Conservation (phyloP, 2,797 vertebrate genomes). For the Spinus olivaceus region DNA sequence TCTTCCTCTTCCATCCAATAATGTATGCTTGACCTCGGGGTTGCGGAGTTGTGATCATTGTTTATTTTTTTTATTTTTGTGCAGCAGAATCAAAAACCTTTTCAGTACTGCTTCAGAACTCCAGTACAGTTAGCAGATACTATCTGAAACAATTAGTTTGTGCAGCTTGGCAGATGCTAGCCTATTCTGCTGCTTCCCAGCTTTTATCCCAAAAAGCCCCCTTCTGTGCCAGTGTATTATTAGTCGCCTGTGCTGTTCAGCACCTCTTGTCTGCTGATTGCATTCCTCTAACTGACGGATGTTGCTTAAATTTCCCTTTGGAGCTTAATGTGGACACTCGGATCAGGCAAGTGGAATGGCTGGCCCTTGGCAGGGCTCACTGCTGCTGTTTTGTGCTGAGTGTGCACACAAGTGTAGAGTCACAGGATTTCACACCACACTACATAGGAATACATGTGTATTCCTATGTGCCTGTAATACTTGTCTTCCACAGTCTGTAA, state of each 20-base stretch:
- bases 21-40: not conserved
- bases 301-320: conserved; percentile 23
- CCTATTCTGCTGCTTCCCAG: not conserved
- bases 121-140: not conserved
- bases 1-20: not conserved
- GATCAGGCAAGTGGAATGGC: conserved; percentile 31
- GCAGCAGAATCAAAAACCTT: not conserved
- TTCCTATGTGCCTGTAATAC: not conserved
- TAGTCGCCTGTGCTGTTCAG: not conserved
- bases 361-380: not conserved
- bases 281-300: not conserved
- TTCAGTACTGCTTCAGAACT: not conserved
- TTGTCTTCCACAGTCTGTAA: not conserved
- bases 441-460: fast-evolving
- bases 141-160: not conserved
- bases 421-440: fast-evolving
- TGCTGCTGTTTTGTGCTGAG: not conserved
- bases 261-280: not conserved
- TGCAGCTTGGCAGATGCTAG: not conserved
- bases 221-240: not conserved
- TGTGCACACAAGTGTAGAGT: fast-evolving
- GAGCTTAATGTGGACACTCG: fast-evolving
- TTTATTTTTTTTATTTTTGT: not conserved
- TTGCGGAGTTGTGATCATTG: not conserved
- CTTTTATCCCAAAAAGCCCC: not conserved